phyloP scores from a whole-genome alignment of 2,113 vertebrate genomes.

The Eptatretus burgeri region DNA sequence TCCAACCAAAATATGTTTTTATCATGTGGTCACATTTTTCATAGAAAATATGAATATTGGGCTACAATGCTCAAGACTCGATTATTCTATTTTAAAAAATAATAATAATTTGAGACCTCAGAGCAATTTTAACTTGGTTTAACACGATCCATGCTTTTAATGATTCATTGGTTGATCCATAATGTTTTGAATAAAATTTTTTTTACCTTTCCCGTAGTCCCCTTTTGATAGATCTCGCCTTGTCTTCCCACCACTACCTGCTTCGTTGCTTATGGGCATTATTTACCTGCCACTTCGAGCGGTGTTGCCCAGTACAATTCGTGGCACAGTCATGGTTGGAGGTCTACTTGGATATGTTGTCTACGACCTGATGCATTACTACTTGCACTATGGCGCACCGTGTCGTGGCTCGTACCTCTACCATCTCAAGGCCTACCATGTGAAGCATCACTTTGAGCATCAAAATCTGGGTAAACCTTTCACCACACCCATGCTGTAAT shows the following conservation, averaged over 20 bases:
- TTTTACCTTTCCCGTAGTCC: neutral
- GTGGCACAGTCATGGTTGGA: slow-evolving; percentile 2
- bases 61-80: no score
- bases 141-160: no score
- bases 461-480: neutral
- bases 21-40: no score
- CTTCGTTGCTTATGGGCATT: neutral
- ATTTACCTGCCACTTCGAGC: neutral
- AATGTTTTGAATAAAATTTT: no score
- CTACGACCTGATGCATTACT: slow-evolving; percentile 6
- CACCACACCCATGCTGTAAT: no score
- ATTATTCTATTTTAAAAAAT: no score
- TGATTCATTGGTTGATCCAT: no score
- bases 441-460: slow-evolving; percentile 5
- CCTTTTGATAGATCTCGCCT: slow-evolving; percentile 1
- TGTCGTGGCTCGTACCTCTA: slow-evolving; percentile 2
- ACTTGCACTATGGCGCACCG: slow-evolving; percentile 4
- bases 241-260: slow-evolving; percentile 4
- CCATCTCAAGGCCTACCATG: slow-evolving; percentile 4
- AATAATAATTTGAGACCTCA: no score
- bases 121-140: no score
- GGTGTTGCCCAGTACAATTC: neutral
- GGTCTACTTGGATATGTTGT: neutral
- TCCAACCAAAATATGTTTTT: no score
- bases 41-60: no score